A percentile compares a stretch with the other conserved stretches of the same genome.
phyloP scores from a whole-genome alignment of 2,888 invertebrate species.

The Dicyrtomina minuta region DNA sequence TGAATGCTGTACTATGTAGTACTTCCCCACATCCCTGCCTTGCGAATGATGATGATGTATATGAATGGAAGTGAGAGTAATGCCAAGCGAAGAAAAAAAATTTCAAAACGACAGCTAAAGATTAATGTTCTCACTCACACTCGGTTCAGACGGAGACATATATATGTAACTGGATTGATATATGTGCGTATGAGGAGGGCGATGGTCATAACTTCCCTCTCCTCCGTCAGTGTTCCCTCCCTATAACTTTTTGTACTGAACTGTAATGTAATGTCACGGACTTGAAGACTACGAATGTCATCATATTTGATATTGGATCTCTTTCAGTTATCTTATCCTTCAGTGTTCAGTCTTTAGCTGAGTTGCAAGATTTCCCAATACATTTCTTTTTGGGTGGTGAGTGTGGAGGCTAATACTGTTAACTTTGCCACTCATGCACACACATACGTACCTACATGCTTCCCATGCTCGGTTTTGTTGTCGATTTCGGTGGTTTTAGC shows the following conservation, averaged over 20 bases:
- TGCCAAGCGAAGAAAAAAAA: constrained; percentile 18
- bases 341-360: constrained; percentile 3
- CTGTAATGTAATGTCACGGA: background rate
- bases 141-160: constrained; percentile 14
- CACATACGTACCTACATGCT: background rate
- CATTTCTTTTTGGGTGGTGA: constrained; percentile 4
- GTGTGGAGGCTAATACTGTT: too few relatives aligned
- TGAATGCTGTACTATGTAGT: background rate
- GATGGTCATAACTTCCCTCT: background rate
- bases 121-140: constrained; percentile 30
- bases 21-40: background rate
- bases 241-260: background rate
- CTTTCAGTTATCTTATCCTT: constrained; percentile 14
- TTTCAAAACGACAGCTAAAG: constrained; percentile 23
- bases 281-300: constrained; percentile 13
- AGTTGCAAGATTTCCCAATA: constrained; percentile 25
- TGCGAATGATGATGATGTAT: constrained; percentile 7
- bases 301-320: constrained; percentile 28
- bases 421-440: too few relatives aligned
- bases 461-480: too few relatives aligned
- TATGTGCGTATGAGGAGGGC: background rate
- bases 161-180: too few relatives aligned
- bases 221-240: background rate
- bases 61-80: constrained; percentile 1
- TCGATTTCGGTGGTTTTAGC: too few relatives aligned